phyloP scores from a whole-genome alignment of 2,113 vertebrate genomes.

The Nerophis lumbriciformis region DNA sequence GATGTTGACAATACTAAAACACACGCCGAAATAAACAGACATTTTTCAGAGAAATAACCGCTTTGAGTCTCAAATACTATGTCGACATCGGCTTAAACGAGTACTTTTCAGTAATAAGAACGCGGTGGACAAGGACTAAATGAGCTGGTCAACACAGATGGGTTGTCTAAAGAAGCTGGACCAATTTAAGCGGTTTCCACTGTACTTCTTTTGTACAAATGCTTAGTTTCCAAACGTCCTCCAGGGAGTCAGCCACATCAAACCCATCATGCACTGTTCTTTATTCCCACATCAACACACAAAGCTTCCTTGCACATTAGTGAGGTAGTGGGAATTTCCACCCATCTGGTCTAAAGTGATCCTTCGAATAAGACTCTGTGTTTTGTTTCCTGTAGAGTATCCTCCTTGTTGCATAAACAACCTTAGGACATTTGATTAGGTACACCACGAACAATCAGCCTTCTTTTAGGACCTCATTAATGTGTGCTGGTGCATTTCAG shows the following conservation, averaged over 20 bases:
- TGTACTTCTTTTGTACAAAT: no score
- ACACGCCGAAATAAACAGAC: no score
- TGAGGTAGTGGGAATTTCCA: constrained; percentile 39
- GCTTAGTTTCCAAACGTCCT: background rate
- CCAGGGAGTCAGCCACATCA: background rate
- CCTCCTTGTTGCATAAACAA: constrained; percentile 5
- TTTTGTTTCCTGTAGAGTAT: constrained; percentile 13
- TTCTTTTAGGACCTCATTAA: background rate
- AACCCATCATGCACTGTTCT: constrained; percentile 12
- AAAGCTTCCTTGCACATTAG: constrained; percentile 25
- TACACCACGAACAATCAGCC: background rate
- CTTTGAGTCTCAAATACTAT: no score
- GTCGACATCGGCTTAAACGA: no score
- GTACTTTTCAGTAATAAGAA: no score
- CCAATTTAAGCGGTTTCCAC: no score
- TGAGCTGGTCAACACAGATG: no score
- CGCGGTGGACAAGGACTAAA: no score
- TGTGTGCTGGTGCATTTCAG: no score
- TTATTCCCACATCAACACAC: constrained; percentile 41
- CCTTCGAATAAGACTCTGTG: constrained; percentile 12
- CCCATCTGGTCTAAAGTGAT: constrained; percentile 41
- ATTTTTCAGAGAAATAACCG: no score
- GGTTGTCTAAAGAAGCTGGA: no score
- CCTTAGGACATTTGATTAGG: background rate
- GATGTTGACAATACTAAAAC: no score